Evolutionary conservation across 2,113 vertebrate genomes (phyloP), one percentile per base, ranked within the genome.

Genomic region (Uropsilus gracilis): DNA sequence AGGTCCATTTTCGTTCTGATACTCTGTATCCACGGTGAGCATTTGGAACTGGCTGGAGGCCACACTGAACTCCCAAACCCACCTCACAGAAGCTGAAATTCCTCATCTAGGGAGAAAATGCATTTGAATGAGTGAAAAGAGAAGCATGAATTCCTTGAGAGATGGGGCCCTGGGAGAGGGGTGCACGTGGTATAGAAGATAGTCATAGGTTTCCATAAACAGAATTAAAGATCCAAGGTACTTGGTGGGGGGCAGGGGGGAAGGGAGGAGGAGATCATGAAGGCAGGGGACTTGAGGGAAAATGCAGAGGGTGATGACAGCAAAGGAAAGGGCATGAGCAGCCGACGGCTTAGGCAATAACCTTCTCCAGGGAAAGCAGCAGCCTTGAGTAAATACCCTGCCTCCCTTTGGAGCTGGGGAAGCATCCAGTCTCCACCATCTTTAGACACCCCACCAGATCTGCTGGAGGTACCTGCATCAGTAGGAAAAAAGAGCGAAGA

Each of bases 251-350:
- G n/a, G n/a, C n/a, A n/a, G n/a, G n/a, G n/a, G n/a, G n/a, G n/a
- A n/a, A 3, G 6, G 5, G 0, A 5, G 39, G 7, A 83, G 13
- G 20, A 1, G 7, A 3, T n/a, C n/a, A n/a, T 9, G 9, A n/a
- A 42, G 24, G 2, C 59, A 48, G 42, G 14, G 26, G 61, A 9
- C 18, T 0, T 34, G 1, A 61, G 32, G 30, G 3, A n/a, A 64
- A 93, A 64, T 12, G 32, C 26, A 59, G n/a, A 87, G 66, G 26
- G 22, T n/a, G 11, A 1, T 22, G 89, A 48, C 10, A n/a, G 10
- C 32, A 46, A 61, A 84, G 42, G 34, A 42, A 64, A 86, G 26
- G 24, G 26, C 37, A n/a, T 1, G 8, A 26, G 81, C 55, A 77
- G 46, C 17, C 37, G 14, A 46, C 24, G 28, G 32, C 28, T 9